Evolutionary conservation across 2,888 invertebrate species (phyloP).

Genomic region (Zaprionus obscuricornis): DNA sequence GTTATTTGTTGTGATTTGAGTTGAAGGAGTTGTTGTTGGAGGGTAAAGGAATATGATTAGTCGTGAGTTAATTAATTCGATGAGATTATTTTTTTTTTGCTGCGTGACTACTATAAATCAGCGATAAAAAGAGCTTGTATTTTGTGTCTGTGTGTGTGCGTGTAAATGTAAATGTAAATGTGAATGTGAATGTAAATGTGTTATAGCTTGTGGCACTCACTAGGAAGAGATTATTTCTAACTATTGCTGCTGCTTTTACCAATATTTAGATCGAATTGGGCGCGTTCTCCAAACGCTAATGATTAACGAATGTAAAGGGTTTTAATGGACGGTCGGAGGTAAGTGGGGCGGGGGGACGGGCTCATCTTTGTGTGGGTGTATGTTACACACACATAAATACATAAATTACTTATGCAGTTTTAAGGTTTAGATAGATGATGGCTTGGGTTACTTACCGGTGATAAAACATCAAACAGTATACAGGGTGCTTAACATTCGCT

Average conservation of each 20-base stretch:
- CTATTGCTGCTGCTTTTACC: conserved; percentile 32
- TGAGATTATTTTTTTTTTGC: no score
- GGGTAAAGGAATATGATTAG: background rate
- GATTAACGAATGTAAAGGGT: background rate
- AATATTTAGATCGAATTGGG: conserved; percentile 59
- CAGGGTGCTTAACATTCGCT: conserved; percentile 82
- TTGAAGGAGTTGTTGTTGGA: background rate
- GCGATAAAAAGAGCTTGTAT: no score
- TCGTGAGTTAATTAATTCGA: no score
- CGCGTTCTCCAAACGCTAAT: conserved; percentile 44
- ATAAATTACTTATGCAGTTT: conserved; percentile 31
- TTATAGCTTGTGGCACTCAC: conserved; percentile 4
- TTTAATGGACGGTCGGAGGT: background rate
- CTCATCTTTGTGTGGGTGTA: background rate
- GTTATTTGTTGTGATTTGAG: background rate
- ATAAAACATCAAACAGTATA: conserved; percentile 82
- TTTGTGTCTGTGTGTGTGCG: conserved; percentile 8
- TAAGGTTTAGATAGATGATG: conserved; percentile 35
- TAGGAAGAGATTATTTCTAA: no score
- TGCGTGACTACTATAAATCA: no score
- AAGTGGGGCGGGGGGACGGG: background rate
- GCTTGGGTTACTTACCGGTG: conserved; percentile 79
- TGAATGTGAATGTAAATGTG: background rate
- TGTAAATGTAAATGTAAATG: background rate
- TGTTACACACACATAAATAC: conserved; percentile 31